phyloP scores from a whole-genome alignment of 2,797 vertebrate genomes.

The Molossus molossus region DNA sequence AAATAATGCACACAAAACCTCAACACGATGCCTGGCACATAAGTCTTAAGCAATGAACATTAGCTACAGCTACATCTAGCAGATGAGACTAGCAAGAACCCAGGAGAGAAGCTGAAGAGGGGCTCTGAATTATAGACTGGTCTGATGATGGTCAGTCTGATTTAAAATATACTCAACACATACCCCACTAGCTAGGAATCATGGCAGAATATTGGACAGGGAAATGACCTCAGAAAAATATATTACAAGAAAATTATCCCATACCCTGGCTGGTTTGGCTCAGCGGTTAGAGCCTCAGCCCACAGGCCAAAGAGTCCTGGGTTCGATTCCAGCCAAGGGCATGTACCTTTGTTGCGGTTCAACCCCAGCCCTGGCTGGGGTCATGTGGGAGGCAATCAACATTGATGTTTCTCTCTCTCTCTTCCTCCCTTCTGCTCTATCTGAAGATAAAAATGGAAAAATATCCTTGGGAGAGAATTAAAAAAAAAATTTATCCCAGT shows the following conservation, averaged over 20 bases:
- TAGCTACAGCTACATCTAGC: not conserved
- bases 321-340: no score
- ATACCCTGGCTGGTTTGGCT: no score
- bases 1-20: not conserved
- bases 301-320: no score
- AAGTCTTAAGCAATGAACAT: not conserved
- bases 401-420: no score
- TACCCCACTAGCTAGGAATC: not conserved
- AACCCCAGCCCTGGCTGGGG: no score
- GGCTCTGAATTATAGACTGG: not conserved
- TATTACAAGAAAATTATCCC: not conserved
- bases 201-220: not conserved
- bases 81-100: not conserved
- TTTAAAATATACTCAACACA: not conserved
- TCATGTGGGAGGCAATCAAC: no score
- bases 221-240: conserved; percentile 7
- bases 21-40: not conserved
- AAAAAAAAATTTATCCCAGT: not conserved
- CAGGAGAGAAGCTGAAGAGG: not conserved
- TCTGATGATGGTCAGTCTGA: not conserved
- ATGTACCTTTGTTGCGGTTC: no score
- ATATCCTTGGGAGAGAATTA: no score
- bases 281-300: no score
- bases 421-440: no score
- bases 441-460: no score